Percentiles rank a stretch among this genome's conserved stretches.
These are phyloP conservation scores for Eupeodes luniger DNA, from an alignment of 2,888 invertebrate species.

Conservation along the genomic window DNA sequence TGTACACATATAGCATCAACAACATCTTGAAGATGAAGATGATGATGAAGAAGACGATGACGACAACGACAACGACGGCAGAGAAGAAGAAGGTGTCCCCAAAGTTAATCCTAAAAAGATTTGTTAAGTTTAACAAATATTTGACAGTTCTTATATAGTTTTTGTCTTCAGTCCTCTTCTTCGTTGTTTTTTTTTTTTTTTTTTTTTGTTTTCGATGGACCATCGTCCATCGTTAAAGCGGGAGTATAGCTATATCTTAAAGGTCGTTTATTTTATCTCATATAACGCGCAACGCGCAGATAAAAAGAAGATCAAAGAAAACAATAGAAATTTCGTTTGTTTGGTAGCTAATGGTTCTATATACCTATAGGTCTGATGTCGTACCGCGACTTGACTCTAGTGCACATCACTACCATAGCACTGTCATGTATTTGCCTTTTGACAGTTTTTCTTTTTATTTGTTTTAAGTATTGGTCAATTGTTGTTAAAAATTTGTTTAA, in stretches of 20 bases:
- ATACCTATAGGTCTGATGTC: neutral
- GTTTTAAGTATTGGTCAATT: slow-evolving; percentile 17
- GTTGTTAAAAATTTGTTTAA: slow-evolving; percentile 28
- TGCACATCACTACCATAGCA: no score
- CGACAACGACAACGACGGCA: neutral
- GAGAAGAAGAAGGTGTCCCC: slow-evolving; percentile 45
- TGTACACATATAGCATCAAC: neutral
- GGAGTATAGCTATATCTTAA: slow-evolving; percentile 39
- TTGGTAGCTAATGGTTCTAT: slow-evolving; percentile 74
- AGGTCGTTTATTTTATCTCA: slow-evolving; percentile 75
- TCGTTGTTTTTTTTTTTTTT: neutral
- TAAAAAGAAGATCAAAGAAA: slow-evolving; percentile 74
- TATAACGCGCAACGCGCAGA: slow-evolving; percentile 65
- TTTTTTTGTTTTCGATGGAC: neutral
- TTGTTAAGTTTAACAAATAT: slow-evolving; percentile 76
- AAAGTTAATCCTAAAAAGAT: slow-evolving; percentile 75
- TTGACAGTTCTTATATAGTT: slow-evolving; percentile 72
- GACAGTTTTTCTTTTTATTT: slow-evolving; percentile 24
- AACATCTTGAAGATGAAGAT: neutral
- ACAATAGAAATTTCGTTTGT: slow-evolving; percentile 75
- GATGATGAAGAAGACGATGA: neutral
- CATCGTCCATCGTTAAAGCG: slow-evolving; percentile 37
- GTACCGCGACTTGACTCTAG: neutral
- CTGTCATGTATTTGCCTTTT: slow-evolving; percentile 57
- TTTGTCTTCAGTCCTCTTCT: slow-evolving; percentile 30